Conservation (phyloP, 1,140 invertebrate genomes). For the Adelges cooleyi region DNA sequence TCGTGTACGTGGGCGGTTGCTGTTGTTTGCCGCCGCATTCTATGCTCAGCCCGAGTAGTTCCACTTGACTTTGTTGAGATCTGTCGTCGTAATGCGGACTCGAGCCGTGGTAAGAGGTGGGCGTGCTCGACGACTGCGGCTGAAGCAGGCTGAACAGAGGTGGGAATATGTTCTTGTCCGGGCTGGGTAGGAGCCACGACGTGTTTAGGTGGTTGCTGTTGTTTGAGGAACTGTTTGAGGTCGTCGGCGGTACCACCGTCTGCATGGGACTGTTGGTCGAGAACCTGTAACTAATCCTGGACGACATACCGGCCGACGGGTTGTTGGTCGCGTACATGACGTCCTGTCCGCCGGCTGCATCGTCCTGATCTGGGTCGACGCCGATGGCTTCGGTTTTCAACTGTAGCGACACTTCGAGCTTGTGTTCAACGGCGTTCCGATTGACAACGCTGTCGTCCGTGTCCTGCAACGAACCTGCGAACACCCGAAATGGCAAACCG, state of each 20-base stretch:
- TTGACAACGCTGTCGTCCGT: constrained; percentile 56
- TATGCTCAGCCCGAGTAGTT: constrained; percentile 50
- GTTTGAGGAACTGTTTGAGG: constrained; percentile 35
- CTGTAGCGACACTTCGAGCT: constrained; percentile 33
- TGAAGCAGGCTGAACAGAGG: constrained; percentile 44
- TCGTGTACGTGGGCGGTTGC: constrained; percentile 42
- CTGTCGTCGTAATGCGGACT: constrained; percentile 42
- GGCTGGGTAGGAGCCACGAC: constrained; percentile 47
- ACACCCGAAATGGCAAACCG: neutral
- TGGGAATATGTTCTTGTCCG: constrained; percentile 48
- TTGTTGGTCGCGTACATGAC: constrained; percentile 38
- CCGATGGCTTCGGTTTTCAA: constrained; percentile 44
- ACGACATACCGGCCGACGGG: neutral
- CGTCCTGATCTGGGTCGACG: constrained; percentile 46
- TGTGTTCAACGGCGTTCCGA: constrained; percentile 33
- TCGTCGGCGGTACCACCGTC: constrained; percentile 8
- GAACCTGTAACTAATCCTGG: constrained; percentile 21
- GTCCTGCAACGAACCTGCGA: constrained; percentile 61
- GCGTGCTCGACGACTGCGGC: constrained; percentile 33
- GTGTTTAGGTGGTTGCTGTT: constrained; percentile 18
- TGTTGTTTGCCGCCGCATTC: constrained; percentile 43
- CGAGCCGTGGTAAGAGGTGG: constrained; percentile 37
- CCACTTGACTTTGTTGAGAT: constrained; percentile 41
- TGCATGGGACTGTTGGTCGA: constrained; percentile 16
- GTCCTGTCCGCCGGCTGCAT: constrained; percentile 61